Conservation (phyloP, 2,797 vertebrate species). For the Artibeus lituratus region DNA sequence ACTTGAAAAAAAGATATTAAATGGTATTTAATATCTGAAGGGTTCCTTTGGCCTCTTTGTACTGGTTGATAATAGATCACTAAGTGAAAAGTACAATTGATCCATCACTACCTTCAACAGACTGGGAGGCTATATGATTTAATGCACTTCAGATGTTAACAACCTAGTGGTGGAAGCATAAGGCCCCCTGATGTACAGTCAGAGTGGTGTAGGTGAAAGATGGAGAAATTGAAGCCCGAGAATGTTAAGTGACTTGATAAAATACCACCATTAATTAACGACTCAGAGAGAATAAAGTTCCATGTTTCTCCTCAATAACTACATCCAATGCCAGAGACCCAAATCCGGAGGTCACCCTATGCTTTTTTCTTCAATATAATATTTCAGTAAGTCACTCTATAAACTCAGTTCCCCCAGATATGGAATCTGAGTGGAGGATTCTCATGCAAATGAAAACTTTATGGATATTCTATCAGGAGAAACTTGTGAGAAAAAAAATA, state of each 20-base stretch:
- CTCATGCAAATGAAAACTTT: not conserved
- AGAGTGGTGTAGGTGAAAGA: not conserved
- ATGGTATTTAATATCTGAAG: not conserved
- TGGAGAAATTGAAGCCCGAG: not conserved
- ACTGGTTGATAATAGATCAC: not conserved
- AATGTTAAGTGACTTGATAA: not conserved
- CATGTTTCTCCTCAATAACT: not conserved
- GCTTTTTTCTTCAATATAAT: not conserved
- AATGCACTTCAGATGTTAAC: not conserved
- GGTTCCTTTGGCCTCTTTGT: not conserved
- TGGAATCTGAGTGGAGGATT: not conserved
- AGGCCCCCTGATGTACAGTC: not conserved
- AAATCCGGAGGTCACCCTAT: not conserved
- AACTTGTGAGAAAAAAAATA: not conserved
- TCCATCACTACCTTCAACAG: not conserved
- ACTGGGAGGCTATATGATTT: not conserved
- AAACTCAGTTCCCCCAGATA: not conserved
- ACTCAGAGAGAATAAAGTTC: not conserved
- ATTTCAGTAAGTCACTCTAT: not conserved
- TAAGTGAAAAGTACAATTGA: not conserved
- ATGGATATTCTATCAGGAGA: not conserved
- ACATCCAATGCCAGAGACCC: not conserved
- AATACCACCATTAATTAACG: not conserved
- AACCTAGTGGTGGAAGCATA: not conserved
- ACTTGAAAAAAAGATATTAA: not conserved